A percentile compares a stretch with the other conserved stretches of the same genome.
phyloP scores from a whole-genome alignment of 2,888 invertebrate genomes.

The Eristalinus sepulchralis region DNA sequence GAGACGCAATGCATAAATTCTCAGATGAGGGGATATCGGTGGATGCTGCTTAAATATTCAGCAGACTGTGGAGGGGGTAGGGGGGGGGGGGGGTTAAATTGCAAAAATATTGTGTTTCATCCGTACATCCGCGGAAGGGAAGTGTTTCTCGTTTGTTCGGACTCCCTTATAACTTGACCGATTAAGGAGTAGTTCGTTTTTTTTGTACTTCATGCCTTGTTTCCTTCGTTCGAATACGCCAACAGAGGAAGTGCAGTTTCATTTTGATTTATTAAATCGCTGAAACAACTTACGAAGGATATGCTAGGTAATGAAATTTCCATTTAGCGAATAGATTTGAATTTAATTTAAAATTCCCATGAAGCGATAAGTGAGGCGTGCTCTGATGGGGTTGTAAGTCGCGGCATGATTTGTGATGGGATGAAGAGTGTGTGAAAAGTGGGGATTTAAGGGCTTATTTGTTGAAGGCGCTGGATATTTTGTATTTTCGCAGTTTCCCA shows the following conservation, averaged over 20 bases:
- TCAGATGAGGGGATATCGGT: background rate
- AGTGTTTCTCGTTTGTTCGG: background rate
- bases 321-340: constrained; percentile 33
- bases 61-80: constrained; percentile 20
- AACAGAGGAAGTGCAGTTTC: background rate
- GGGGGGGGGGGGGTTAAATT: constrained; percentile 30
- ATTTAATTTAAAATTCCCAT: constrained; percentile 31
- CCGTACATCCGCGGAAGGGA: background rate
- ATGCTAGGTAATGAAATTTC: constrained; percentile 40
- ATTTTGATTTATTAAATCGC: constrained; percentile 47
- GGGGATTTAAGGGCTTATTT: too few relatives aligned
- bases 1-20: constrained; percentile 27
- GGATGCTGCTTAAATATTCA: constrained; percentile 42
- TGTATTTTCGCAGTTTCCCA: too few relatives aligned
- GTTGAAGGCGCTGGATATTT: too few relatives aligned
- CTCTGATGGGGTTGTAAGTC: background rate
- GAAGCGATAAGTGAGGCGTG: background rate
- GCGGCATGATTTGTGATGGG: background rate
- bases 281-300: constrained; percentile 24
- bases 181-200: constrained; percentile 16
- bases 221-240: background rate
- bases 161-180: background rate
- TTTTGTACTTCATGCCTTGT: background rate
- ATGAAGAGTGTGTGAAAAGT: background rate
- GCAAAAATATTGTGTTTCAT: constrained; percentile 43